A percentile compares a stretch with the other conserved stretches of the same genome.
Evolutionary conservation across 1,140 invertebrate genomes (phyloP).

Genomic region (Drosophila asahinai): DNA sequence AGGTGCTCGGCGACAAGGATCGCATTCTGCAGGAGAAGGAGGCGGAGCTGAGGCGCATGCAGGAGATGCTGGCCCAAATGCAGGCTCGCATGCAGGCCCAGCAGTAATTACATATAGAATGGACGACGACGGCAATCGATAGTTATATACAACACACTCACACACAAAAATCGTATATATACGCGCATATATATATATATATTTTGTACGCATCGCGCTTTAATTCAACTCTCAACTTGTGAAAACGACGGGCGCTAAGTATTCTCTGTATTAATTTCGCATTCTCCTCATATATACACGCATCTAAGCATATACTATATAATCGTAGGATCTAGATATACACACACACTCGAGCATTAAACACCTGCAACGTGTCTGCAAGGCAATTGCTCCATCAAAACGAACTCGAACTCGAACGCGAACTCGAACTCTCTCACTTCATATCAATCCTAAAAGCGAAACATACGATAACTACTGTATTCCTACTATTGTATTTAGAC

Average conservation of each 20-base stretch:
- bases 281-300: slow-evolving; percentile 38
- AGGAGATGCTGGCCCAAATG: slow-evolving; percentile 98
- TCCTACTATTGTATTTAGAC: slow-evolving; percentile 75
- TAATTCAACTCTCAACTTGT: slow-evolving; percentile 49
- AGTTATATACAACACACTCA: slow-evolving; percentile 93
- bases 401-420: slow-evolving; percentile 4
- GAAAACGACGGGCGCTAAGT: slow-evolving; percentile 63
- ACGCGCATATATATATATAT: slow-evolving; percentile 26
- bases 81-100: slow-evolving; percentile 94
- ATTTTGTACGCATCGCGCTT: slow-evolving; percentile 67
- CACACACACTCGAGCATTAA: slow-evolving; percentile 24
- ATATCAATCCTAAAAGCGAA: slow-evolving; percentile 71
- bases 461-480: slow-evolving; percentile 64
- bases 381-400: slow-evolving; percentile 49
- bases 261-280: slow-evolving; percentile 54
- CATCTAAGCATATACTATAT: slow-evolving; percentile 14
- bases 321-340: slow-evolving; percentile 40
- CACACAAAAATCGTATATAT: too few species aligned
- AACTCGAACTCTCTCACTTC: slow-evolving; percentile 49
- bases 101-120: slow-evolving; percentile 45
- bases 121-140: slow-evolving; percentile 86
- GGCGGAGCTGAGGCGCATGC: slow-evolving; percentile 95
- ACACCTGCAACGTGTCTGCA: slow-evolving; percentile 37
- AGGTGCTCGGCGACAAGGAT: slow-evolving; percentile 89
- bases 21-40: slow-evolving; percentile 95